Conservation (phyloP, 2,113 vertebrate genomes). For the Pelecanus crispus region DNA sequence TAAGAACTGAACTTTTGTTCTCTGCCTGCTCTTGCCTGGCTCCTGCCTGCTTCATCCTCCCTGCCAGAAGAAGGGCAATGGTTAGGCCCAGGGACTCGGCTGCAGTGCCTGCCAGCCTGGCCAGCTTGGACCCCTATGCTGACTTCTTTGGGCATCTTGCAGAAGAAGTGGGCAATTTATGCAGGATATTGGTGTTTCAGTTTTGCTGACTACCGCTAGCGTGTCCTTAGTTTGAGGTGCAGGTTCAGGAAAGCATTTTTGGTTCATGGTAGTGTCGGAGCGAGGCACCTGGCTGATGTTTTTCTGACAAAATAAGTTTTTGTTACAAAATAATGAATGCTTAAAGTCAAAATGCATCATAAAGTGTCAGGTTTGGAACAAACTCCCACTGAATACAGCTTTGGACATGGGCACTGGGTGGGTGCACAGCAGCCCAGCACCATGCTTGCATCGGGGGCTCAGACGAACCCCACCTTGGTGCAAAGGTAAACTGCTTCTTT, state of each 20-base stretch:
- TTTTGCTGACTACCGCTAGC: background rate
- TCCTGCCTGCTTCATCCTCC: background rate
- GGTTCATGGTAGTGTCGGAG: accelerated
- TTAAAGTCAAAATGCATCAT: background rate
- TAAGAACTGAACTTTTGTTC: background rate
- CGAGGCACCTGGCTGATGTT: background rate
- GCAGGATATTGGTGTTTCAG: background rate
- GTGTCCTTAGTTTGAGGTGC: no score
- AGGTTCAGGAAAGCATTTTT: background rate
- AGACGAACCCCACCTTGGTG: no score
- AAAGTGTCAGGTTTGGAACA: background rate
- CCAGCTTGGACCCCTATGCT: background rate
- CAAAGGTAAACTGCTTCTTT: background rate
- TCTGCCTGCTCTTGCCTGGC: background rate
- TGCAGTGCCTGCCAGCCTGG: background rate
- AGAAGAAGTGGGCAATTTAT: background rate
- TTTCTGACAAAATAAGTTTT: background rate
- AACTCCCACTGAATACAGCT: background rate
- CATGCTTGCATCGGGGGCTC: background rate
- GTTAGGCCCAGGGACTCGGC: accelerated
- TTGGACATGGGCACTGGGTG: background rate
- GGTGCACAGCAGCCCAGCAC: background rate
- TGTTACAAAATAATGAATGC: background rate
- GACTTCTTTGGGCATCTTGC: background rate
- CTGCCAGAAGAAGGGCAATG: background rate